Evolutionary conservation across 2,888 invertebrate genomes (phyloP).

Genomic region (Drosophila testacea): DNA sequence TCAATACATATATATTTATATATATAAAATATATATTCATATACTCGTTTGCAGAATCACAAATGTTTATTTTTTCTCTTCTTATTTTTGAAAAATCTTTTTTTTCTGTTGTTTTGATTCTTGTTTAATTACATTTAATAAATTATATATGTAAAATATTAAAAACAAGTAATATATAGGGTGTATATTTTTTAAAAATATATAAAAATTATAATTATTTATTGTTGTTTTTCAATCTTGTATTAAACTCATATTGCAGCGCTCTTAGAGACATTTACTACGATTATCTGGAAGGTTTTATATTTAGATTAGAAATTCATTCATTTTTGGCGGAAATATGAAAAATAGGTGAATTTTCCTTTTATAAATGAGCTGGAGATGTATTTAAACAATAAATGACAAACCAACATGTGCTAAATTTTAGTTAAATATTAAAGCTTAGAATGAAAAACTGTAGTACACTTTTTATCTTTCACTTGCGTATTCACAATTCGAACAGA

Average conservation of each 20-base stretch:
- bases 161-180: constrained; percentile 33
- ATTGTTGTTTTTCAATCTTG: constrained; percentile 1
- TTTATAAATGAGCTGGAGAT: neutral
- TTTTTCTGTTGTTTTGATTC: constrained; percentile 23
- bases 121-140: constrained; percentile 52
- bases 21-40: constrained; percentile 39
- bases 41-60: constrained; percentile 44
- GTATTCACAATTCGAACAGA: too few species aligned
- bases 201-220: constrained; percentile 33
- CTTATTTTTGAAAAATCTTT: constrained; percentile 12
- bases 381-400: neutral
- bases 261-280: constrained; percentile 3
- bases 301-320: neutral
- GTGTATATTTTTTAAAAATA: constrained; percentile 40
- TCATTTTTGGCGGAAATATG: neutral
- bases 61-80: constrained; percentile 36
- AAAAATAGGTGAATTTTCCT: neutral
- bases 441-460: too few species aligned
- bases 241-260: constrained; percentile 8
- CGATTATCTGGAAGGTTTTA: neutral
- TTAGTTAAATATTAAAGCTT: neutral
- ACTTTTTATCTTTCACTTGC: too few species aligned
- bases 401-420: neutral
- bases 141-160: constrained; percentile 53
- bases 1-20: constrained; percentile 33